These are phyloP conservation scores for Catharus fuscescens DNA, from an alignment of 2,113 vertebrate species.

Conservation along the genomic window DNA sequence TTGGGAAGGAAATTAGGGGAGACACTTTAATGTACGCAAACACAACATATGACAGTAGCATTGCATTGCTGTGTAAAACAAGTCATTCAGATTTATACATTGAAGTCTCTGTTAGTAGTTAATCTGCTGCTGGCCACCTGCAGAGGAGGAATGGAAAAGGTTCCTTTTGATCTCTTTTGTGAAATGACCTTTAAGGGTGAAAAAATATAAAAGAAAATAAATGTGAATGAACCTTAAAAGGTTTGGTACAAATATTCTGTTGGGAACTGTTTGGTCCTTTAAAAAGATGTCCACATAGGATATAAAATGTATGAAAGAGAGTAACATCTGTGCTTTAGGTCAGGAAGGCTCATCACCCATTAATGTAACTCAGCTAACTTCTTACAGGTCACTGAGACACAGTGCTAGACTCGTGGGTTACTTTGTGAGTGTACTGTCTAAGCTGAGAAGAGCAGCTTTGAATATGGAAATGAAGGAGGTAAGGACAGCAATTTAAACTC, in stretches of 20 bases:
- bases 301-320: conserved; percentile 56
- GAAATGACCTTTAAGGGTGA: conserved; percentile 79
- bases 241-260: conserved; percentile 80
- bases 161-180: conserved; percentile 81
- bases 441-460: neutral
- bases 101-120: conserved; percentile 73
- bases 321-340: conserved; percentile 69
- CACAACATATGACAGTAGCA: conserved; percentile 38
- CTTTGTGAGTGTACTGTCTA: neutral
- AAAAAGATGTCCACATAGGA: conserved; percentile 71
- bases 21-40: conserved; percentile 43
- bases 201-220: conserved; percentile 75
- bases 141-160: conserved; percentile 74
- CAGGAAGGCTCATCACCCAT: conserved; percentile 57
- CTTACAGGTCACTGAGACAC: conserved; percentile 18
- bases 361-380: conserved; percentile 55
- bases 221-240: conserved; percentile 80
- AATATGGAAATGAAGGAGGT: neutral
- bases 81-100: conserved; percentile 66
- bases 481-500: neutral
- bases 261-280: conserved; percentile 72
- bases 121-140: conserved; percentile 78
- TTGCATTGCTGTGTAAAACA: conserved; percentile 63
- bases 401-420: conserved; percentile 18
- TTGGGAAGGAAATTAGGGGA: conserved; percentile 26